Evolutionary conservation across 2,888 invertebrate genomes (phyloP).

Genomic region (Mactromeris polynyma): DNA sequence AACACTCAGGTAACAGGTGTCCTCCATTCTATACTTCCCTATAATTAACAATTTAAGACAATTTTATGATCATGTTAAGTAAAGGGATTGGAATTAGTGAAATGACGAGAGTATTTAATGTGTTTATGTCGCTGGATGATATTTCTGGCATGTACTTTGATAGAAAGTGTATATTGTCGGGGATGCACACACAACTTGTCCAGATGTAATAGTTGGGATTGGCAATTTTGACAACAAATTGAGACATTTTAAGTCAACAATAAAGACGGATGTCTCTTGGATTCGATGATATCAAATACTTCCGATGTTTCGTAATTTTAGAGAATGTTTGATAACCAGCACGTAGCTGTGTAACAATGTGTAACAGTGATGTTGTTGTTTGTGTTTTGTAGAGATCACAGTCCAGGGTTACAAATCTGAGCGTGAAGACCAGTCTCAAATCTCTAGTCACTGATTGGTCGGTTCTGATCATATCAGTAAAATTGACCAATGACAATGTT

Average conservation of each 20-base stretch:
- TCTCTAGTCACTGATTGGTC: too few species aligned
- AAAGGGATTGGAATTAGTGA: slow-evolving; percentile 13
- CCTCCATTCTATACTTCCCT: neutral
- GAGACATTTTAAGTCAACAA: neutral
- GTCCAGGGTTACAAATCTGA: too few species aligned
- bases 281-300: neutral
- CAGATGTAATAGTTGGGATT: neutral
- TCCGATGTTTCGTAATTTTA: neutral
- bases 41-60: slow-evolving; percentile 31
- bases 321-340: neutral
- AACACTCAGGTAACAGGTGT: slow-evolving; percentile 43
- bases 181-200: neutral
- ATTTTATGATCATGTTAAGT: slow-evolving; percentile 22
- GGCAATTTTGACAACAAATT: neutral
- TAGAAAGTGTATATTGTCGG: neutral
- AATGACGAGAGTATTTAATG: neutral
- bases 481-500: too few species aligned
- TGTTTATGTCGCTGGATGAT: neutral
- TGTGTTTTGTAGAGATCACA: too few species aligned
- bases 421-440: too few species aligned
- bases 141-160: neutral
- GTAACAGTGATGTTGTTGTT: neutral
- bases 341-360: neutral
- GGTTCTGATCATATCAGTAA: too few species aligned
- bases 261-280: neutral